These are phyloP conservation scores for Parnassius mnemosyne DNA, from an alignment of 2,888 invertebrate species.

Conservation along the genomic window DNA sequence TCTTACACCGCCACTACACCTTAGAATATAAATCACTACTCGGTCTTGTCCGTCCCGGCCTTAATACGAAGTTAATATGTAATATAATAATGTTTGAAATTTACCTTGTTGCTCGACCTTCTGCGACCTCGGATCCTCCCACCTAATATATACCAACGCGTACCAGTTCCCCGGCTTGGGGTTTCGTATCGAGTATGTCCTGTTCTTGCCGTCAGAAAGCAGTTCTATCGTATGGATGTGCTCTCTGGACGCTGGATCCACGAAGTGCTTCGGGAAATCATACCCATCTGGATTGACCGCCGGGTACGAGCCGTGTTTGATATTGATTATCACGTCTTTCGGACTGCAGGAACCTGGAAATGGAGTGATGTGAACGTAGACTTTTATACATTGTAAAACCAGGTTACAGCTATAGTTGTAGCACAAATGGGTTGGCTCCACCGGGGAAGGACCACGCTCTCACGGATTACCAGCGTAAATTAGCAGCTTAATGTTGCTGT, in stretches of 20 bases:
- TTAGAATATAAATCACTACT: too few species aligned
- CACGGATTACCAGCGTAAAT: too few species aligned
- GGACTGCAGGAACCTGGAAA: constrained; percentile 79
- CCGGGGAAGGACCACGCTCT: too few species aligned
- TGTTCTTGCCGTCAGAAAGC: constrained; percentile 81
- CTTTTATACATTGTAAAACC: too few species aligned
- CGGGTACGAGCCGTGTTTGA: constrained; percentile 91
- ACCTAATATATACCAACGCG: constrained; percentile 88
- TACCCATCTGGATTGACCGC: constrained; percentile 91
- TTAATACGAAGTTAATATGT: not conserved
- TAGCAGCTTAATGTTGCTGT: too few species aligned
- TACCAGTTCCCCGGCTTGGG: constrained; percentile 90
- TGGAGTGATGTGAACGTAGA: not conserved
- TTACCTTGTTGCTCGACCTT: constrained; percentile 88
- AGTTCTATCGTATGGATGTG: constrained; percentile 79
- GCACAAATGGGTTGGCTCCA: too few species aligned
- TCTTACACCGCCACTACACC: too few species aligned
- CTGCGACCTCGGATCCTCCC: constrained; percentile 86
- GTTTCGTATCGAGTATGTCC: constrained; percentile 81
- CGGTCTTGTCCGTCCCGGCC: not conserved
- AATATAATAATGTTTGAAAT: constrained; percentile 24
- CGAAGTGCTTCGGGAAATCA: constrained; percentile 84
- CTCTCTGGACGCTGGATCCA: constrained; percentile 71
- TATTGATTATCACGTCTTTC: constrained; percentile 83
- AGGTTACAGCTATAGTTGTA: too few species aligned